Evolutionary conservation across 2,888 invertebrate species (phyloP).

Genomic region (Meganola albula): DNA sequence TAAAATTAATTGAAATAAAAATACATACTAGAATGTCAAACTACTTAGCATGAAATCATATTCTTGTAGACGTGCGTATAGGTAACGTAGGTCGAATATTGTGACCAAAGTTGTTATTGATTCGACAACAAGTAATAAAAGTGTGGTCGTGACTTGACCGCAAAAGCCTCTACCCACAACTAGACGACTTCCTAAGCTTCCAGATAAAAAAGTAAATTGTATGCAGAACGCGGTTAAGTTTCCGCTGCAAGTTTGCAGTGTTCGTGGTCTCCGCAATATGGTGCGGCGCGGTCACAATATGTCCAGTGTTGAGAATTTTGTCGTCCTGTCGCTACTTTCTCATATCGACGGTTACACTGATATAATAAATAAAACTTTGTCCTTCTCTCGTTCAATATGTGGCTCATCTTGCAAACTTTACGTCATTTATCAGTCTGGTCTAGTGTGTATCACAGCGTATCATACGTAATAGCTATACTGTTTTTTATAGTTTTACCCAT

Average conservation of each 20-base stretch:
- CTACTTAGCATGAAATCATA: too few relatives aligned
- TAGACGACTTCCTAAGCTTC: slow-evolving; percentile 27
- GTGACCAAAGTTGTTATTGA: slow-evolving; percentile 21
- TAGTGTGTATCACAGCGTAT: too few relatives aligned
- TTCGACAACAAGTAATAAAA: slow-evolving; percentile 42
- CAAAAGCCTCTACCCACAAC: slow-evolving; percentile 36
- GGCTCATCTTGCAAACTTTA: slow-evolving; percentile 54
- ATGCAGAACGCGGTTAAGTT: slow-evolving; percentile 56
- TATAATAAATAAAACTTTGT: slow-evolving; percentile 72
- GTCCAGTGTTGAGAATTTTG: slow-evolving; percentile 65
- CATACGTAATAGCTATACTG: too few relatives aligned
- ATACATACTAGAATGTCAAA: too few relatives aligned
- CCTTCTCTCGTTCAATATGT: slow-evolving; percentile 69
- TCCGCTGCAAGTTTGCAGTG: slow-evolving; percentile 64
- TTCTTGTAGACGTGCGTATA: too few relatives aligned
- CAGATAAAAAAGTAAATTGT: slow-evolving; percentile 49
- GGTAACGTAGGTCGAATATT: too few relatives aligned
- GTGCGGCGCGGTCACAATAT: slow-evolving; percentile 62
- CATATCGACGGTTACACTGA: slow-evolving; percentile 63
- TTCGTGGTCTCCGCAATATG: slow-evolving; percentile 50
- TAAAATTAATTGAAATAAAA: too few relatives aligned
- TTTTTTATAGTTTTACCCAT: too few relatives aligned
- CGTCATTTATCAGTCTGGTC: slow-evolving; percentile 59
- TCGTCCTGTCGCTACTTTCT: slow-evolving; percentile 62
- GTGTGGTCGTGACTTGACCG: slow-evolving; percentile 37